phyloP scores from a whole-genome alignment of 2,888 invertebrate genomes.

The Drosophila cognata region DNA sequence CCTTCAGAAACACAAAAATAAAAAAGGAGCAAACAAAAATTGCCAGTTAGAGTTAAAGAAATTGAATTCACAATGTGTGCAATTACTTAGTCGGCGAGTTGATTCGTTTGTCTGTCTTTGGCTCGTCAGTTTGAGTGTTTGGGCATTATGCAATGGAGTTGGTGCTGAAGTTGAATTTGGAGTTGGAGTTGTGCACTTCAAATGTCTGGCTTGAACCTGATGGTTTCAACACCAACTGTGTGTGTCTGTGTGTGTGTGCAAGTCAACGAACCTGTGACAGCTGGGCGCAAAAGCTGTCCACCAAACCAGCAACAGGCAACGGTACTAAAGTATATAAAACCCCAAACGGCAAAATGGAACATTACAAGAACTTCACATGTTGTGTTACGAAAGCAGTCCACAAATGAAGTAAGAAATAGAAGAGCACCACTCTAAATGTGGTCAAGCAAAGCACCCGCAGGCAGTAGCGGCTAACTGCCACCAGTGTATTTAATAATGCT shows the following conservation, averaged over 20 bases:
- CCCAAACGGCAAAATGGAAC: slow-evolving; percentile 67
- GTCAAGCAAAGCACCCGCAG: slow-evolving; percentile 50
- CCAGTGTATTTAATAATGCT: slow-evolving; percentile 48
- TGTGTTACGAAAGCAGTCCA: slow-evolving; percentile 59
- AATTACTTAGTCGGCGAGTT: slow-evolving; percentile 48
- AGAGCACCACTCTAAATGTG: slow-evolving; percentile 31
- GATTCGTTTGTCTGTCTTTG: slow-evolving; percentile 18
- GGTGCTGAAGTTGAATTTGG: not conserved
- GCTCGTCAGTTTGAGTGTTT: slow-evolving; percentile 5
- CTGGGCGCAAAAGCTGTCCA: slow-evolving; percentile 67
- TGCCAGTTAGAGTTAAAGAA: slow-evolving; percentile 37
- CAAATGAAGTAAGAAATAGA: slow-evolving; percentile 32
- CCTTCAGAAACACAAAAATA: not conserved
- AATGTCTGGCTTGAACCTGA: slow-evolving; percentile 65
- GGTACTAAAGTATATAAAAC: slow-evolving; percentile 69
- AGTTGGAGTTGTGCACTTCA: slow-evolving; percentile 41
- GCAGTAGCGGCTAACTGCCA: slow-evolving; percentile 75
- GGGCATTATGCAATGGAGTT: slow-evolving; percentile 65
- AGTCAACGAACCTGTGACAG: slow-evolving; percentile 79
- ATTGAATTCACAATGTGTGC: slow-evolving; percentile 51
- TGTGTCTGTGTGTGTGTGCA: slow-evolving; percentile 11
- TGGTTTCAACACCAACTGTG: slow-evolving; percentile 70
- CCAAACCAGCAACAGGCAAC: slow-evolving; percentile 39
- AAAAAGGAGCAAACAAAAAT: slow-evolving; percentile 21
- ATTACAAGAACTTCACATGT: slow-evolving; percentile 58